Evolutionary conservation across 2,113 vertebrate species (phyloP).

Genomic region (Potamarius usumacintae): DNA sequence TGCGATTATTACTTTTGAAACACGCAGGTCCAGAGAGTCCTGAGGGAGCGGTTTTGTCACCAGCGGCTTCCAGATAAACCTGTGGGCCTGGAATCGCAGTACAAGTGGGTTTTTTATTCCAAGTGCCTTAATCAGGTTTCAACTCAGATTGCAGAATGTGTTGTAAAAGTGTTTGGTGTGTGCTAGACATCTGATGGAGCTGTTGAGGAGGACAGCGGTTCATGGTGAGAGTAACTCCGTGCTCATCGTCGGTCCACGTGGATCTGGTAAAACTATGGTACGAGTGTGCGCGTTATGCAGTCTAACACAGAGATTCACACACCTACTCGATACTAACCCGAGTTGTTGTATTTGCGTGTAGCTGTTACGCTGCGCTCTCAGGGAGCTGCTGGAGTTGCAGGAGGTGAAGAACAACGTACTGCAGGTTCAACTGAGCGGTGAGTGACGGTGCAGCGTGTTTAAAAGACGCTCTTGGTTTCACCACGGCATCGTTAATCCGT

Average conservation of each 20-base stretch:
- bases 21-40: constrained; percentile 78
- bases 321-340: background rate
- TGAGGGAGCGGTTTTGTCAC: constrained; percentile 85
- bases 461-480: background rate
- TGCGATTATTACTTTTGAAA: background rate
- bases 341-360: constrained; percentile 50
- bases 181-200: constrained; percentile 86
- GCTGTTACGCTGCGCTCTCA: constrained; percentile 83
- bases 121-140: background rate
- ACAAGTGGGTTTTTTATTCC: constrained; percentile 76
- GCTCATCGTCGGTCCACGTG: constrained; percentile 88
- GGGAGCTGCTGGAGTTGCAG: constrained; percentile 77
- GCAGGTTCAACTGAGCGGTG: constrained; percentile 89
- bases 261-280: constrained; percentile 90
- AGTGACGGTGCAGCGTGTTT: background rate
- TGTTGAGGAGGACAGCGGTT: constrained; percentile 83
- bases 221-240: constrained; percentile 95
- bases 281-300: background rate
- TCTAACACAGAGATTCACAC: background rate
- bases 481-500: background rate
- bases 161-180: background rate
- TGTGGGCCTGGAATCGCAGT: constrained; percentile 81
- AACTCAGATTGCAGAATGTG: background rate
- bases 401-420: constrained; percentile 80
- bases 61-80: constrained; percentile 67